phyloP scores from a whole-genome alignment of 2,113 vertebrate species.

The Nansenia antarctica region DNA sequence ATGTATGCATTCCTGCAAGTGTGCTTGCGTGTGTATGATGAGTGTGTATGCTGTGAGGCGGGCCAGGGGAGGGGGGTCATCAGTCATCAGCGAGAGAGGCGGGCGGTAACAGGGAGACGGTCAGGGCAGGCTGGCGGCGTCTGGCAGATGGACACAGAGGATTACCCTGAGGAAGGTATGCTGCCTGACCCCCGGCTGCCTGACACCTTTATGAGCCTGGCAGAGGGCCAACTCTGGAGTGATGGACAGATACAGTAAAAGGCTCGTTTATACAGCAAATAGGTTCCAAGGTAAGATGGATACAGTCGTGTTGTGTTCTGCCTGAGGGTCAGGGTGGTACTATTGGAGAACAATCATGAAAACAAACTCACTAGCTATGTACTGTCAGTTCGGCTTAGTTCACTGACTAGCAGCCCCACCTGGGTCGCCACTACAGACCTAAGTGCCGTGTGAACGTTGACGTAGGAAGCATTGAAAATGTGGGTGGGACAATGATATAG shows the following conservation, averaged over 20 bases:
- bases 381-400: no score
- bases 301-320: no score
- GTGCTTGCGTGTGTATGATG: background rate
- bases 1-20: background rate
- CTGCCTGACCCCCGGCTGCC: constrained; percentile 55
- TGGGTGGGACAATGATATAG: no score
- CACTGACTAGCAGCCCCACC: no score
- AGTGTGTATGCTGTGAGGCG: no score
- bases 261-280: background rate
- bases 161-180: constrained; percentile 60
- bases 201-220: constrained; percentile 58
- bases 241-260: constrained; percentile 15
- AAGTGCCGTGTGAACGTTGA: no score
- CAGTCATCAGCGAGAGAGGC: constrained; percentile 23
- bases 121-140: constrained; percentile 21
- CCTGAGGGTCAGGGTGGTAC: no score
- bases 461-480: no score
- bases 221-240: constrained; percentile 34
- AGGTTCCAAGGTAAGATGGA: no score
- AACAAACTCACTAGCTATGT: no score
- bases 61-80: background rate
- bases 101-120: constrained; percentile 41
- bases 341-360: background rate
- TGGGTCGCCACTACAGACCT: no score
- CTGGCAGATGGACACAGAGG: constrained; percentile 52